These are phyloP conservation scores for Pseudorhombus dupliciocellatus DNA, from an alignment of 2,113 vertebrate genomes.

Conservation along the genomic window DNA sequence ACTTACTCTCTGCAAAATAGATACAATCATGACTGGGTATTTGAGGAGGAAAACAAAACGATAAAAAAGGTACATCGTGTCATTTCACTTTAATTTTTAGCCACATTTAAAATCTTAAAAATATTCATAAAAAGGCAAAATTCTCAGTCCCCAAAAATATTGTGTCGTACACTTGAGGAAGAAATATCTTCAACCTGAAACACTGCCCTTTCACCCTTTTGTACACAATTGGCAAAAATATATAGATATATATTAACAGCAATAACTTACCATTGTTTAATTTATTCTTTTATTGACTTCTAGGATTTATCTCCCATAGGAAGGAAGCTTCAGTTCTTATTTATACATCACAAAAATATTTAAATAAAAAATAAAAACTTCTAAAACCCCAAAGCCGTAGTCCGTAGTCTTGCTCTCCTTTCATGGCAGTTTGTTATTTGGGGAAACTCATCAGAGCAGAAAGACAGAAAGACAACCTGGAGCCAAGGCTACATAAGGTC, in stretches of 20 bases:
- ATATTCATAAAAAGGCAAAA: slow-evolving; percentile 85
- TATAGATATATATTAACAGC: slow-evolving; percentile 85
- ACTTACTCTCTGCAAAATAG: slow-evolving; percentile 76
- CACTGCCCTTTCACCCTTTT: slow-evolving; percentile 79
- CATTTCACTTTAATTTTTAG: slow-evolving; percentile 78
- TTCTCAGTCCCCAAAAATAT: slow-evolving; percentile 84
- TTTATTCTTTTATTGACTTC: slow-evolving; percentile 82
- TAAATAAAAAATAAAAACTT: slow-evolving; percentile 85
- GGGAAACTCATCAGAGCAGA: slow-evolving; percentile 57
- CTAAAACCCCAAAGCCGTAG: slow-evolving; percentile 76
- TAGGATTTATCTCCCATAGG: slow-evolving; percentile 89
- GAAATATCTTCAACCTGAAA: slow-evolving; percentile 81
- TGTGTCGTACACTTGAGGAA: slow-evolving; percentile 80
- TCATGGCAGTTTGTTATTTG: slow-evolving; percentile 59
- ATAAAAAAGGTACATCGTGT: slow-evolving; percentile 75
- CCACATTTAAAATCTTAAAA: slow-evolving; percentile 86
- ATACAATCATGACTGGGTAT: slow-evolving; percentile 77
- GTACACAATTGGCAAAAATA: slow-evolving; percentile 86
- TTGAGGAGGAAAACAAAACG: slow-evolving; percentile 65
- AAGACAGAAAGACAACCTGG: slow-evolving; percentile 25
- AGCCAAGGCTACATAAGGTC: slow-evolving; percentile 89
- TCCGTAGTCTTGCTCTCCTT: slow-evolving; percentile 57
- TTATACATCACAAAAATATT: slow-evolving; percentile 85
- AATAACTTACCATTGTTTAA: slow-evolving; percentile 94
- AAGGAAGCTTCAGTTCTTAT: slow-evolving; percentile 83